Conservation (phyloP, 2,888 invertebrate genomes). For the Hofmannophila pseudospretella region DNA sequence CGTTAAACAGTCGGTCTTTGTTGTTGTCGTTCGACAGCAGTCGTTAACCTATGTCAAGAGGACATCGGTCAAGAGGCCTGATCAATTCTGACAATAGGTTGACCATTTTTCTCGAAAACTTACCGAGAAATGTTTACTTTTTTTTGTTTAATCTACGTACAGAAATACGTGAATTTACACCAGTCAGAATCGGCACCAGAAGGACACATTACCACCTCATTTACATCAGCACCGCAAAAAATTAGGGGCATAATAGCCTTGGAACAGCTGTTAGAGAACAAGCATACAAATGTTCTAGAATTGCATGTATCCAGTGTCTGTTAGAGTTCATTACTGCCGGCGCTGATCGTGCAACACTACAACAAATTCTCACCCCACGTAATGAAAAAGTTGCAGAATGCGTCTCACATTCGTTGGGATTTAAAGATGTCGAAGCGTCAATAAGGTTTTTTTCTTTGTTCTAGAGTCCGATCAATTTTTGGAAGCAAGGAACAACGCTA, state of each 20-base stretch:
- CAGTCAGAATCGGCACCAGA: no score
- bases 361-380: conserved; percentile 9
- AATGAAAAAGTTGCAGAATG: conserved; percentile 10
- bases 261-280: conserved; percentile 10
- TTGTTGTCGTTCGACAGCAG: no score
- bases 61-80: no score
- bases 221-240: background rate
- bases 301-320: conserved; percentile 16
- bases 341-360: conserved; percentile 10
- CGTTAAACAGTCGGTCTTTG: no score
- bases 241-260: conserved; percentile 12
- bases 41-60: no score
- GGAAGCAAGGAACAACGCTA: conserved; percentile 33
- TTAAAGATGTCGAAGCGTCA: no score
- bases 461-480: conserved; percentile 30
- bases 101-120: no score
- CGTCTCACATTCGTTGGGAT: conserved; percentile 11
- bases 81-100: no score
- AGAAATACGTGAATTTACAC: background rate
- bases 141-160: no score
- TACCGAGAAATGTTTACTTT: no score
- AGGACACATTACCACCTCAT: no score
- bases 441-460: conserved; percentile 48
- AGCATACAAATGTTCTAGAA: conserved; percentile 12
- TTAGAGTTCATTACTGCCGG: conserved; percentile 15